Evolutionary conservation across 2,113 vertebrate species (phyloP).

Genomic region (Scortum barcoo): DNA sequence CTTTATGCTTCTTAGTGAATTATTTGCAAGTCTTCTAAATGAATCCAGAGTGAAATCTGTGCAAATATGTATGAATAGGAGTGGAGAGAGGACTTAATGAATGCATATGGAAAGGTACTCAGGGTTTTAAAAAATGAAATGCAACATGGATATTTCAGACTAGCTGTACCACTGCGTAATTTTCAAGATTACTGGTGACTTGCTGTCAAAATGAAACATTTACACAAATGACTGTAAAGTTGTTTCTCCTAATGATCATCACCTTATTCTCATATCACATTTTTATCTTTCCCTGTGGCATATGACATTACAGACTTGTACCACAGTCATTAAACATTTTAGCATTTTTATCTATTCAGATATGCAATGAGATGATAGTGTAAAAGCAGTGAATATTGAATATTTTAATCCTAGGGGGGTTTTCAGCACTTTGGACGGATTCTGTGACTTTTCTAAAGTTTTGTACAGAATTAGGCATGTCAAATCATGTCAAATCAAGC

Average conservation of each 20-base stretch:
- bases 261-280: not conserved
- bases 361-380: not conserved
- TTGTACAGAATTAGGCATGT: not conserved
- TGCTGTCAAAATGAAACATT: not conserved
- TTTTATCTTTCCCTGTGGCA: conserved; percentile 6
- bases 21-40: not conserved
- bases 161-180: not conserved
- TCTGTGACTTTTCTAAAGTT: conserved; percentile 12
- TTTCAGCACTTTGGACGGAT: conserved; percentile 5
- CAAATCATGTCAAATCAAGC: conserved; percentile 39
- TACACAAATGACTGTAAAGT: not conserved
- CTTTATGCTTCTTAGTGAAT: not conserved
- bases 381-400: not conserved
- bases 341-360: conserved; percentile 1
- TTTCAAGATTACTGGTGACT: not conserved
- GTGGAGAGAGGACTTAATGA: not conserved
- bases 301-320: not conserved
- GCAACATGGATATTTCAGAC: not conserved
- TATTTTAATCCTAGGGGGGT: not conserved
- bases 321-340: not conserved
- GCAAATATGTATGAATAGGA: not conserved
- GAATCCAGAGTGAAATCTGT: conserved; percentile 10
- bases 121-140: not conserved
- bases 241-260: conserved; percentile 16
- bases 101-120: not conserved